Evolutionary conservation across 1,140 invertebrate species (phyloP), one percentile per base, ranked within the genome.

Genomic region (Tribolium madens): DNA sequence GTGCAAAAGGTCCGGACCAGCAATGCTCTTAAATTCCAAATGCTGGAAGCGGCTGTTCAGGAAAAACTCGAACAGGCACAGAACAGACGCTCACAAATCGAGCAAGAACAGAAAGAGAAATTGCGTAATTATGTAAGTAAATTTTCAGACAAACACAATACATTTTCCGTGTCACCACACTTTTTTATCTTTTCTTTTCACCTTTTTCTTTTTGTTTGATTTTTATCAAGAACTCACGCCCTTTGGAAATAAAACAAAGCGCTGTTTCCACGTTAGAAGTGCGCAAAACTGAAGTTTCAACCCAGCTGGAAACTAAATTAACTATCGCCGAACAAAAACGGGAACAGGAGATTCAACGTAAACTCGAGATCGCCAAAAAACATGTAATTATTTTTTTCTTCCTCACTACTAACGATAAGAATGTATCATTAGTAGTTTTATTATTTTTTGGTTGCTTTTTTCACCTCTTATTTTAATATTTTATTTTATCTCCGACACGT

Each of bases 291-390:
- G 91, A 92, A 84, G 90, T 90, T 73, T 89, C 90, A 47, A 89
- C 91, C 81, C 90, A 93, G 84, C 89, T 94, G 81, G 91, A 93
- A 87, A 91, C 89, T 83, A 94, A 93, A 87, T 88, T 94, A 76
- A 91, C 89, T 76, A 88, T 90, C 78, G 93, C 93, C 68, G 92
- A 94, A 86, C 89, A 90, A 83, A 95, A 95, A 83, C 88, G 94
- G 68, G 91, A 93, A 84, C 92, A 92, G 84, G 92, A 94, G 84
- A 91, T 95, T 74, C 91, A 94, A 86, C 92, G 91, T 86, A 93
- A 93, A 88, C 87, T 94, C 82, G 93, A 94, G 84, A 90, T 89
- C 83, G 90, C 93, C 81, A 93, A 93, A 84, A 92, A 94, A 89
- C 91, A 94, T 89, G 93, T 94, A 89, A 80, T 75, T 82, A 77